Base-by-base conservation (phyloP, 2,888 invertebrate genomes). In the Eristalis intricaria region DNA sequence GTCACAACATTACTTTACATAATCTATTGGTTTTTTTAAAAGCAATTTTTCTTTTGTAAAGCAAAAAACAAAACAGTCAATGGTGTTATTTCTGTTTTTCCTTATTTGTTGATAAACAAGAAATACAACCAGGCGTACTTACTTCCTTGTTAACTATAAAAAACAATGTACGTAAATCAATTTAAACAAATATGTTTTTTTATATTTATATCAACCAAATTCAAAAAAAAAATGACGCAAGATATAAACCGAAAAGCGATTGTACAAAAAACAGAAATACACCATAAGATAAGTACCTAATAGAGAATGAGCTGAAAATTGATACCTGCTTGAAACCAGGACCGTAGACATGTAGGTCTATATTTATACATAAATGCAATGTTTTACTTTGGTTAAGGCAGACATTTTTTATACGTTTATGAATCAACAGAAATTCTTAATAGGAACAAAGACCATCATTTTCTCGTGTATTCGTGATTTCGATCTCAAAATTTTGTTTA, bases 301-400 rank as follows among this genome's bases (percentile, higher is more conserved):
- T 90, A 92, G 92, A 91, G 91, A 91, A 90, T 90, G 92, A 92
- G 92, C 92, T 92, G 92, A 92, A 92, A 92, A 92, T 90, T 88
- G 92, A 91, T 92, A 92, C 92, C 92, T 92, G 92, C 92, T 92
- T 92, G 90, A 91, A 76, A 61, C 15, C 10, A 79, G 32, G 61
- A 43, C 1, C 40, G 8, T 69, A 76, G 19, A 58, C 40, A 26
- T 68, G 35, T 40, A 74, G 7, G 4, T 60, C 65, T 38, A 74
- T 22, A 23, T 61, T 60, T 22, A 76, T 43, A 56, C 15, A 65
- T 11, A 76, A 60, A 70, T 43, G 43, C n/a, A 66, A 65, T 66
- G 77, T 70, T 71, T 75, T 19, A 43, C 66, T 82, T 79, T 66
- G 65, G 61, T 74, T 60, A 66, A 19, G n/a, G 35, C 29, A 38